These are phyloP conservation scores for Cochlearius cochlearius DNA, from an alignment of 2,113 vertebrate genomes.

Conservation along the genomic window DNA sequence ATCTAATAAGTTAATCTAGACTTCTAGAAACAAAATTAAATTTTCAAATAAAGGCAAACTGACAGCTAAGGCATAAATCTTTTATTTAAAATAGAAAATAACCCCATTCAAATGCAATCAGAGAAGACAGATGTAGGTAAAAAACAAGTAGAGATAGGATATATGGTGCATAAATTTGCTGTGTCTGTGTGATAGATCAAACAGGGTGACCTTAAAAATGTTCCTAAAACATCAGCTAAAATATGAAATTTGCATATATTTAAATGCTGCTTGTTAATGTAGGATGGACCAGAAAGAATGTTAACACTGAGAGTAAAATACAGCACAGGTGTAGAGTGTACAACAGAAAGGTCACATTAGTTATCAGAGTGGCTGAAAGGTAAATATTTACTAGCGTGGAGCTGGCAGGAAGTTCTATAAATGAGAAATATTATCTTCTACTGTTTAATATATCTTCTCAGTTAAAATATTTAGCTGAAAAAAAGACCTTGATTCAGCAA, in stretches of 20 bases:
- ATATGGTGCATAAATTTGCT: constrained; percentile 42
- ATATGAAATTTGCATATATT: constrained; percentile 48
- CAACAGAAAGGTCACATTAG: constrained; percentile 1
- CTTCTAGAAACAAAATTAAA: constrained; percentile 79
- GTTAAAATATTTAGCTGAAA: not conserved
- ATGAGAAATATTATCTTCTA: constrained; percentile 1
- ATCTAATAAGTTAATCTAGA: constrained; percentile 79
- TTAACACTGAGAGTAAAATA: not conserved
- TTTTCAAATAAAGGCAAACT: constrained; percentile 76
- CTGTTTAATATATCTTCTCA: not conserved
- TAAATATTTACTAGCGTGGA: constrained; percentile 41
- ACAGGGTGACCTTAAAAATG: constrained; percentile 69
- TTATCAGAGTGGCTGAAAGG: constrained; percentile 14
- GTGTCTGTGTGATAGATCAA: constrained; percentile 39
- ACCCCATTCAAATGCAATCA: constrained; percentile 74
- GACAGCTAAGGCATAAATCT: constrained; percentile 79
- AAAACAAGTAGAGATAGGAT: constrained; percentile 58
- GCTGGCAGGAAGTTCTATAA: not conserved
- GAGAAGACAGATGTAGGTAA: constrained; percentile 72
- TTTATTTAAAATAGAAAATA: constrained; percentile 80
- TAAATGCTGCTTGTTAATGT: constrained; percentile 25
- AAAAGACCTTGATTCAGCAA: not conserved
- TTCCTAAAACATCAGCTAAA: constrained; percentile 43
- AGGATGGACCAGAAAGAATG: not conserved
- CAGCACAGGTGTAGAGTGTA: not conserved